Conservation (phyloP, 2,888 invertebrate species). For the Leuctra nigra region DNA sequence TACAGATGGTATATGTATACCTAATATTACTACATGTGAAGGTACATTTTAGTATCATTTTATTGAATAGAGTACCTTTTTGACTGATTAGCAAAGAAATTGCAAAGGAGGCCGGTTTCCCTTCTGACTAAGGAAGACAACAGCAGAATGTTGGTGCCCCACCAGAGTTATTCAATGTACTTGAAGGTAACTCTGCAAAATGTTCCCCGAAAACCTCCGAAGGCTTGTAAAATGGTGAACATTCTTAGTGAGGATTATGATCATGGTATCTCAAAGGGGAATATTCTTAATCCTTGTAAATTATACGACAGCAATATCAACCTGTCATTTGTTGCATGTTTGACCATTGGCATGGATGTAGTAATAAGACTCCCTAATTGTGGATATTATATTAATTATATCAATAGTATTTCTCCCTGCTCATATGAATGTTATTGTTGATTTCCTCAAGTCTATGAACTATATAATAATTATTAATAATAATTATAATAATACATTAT, state of each 20-base stretch:
- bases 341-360: constrained; percentile 28
- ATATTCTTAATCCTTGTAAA: background rate
- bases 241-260: no score
- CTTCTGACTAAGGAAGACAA: constrained; percentile 5
- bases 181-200: no score
- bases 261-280: background rate
- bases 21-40: background rate
- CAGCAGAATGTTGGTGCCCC: background rate
- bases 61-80: constrained; percentile 27
- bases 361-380: constrained; percentile 23
- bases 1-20: constrained; percentile 5
- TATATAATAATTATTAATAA: constrained; percentile 22
- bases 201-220: no score
- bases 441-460: constrained; percentile 28
- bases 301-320: constrained; percentile 23
- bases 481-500: constrained; percentile 12
- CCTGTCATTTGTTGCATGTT: constrained; percentile 30
- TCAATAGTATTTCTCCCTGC: constrained; percentile 26
- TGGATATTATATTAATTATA: constrained; percentile 25
- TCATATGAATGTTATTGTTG: constrained; percentile 30
- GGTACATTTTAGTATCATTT: background rate
- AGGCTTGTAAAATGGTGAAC: no score
- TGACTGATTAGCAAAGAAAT: constrained; percentile 23
- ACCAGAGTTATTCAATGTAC: no score
- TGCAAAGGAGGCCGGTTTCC: constrained; percentile 1